A percentile compares a stretch with the other conserved stretches of the same genome.
These are phyloP conservation scores for Echinometra lucunter DNA, from an alignment of 53 echinoderm and acorn worm species.

Conservation along the genomic window DNA sequence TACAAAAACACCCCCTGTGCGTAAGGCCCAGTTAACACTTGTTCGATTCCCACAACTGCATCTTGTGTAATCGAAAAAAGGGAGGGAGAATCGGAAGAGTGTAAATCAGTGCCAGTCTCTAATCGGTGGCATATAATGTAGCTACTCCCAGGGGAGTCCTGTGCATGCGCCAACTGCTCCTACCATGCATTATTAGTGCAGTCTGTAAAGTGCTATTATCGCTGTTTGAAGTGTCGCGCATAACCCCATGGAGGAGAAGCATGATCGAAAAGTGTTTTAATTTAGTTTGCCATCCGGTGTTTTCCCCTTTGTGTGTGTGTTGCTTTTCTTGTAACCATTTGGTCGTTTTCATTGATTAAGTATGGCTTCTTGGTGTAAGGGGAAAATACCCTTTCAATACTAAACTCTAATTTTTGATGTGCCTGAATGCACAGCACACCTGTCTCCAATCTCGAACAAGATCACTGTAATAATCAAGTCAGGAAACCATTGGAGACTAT, in stretches of 20 bases:
- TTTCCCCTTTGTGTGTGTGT: neutral
- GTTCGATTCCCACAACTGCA: slow-evolving; percentile 43
- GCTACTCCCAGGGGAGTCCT: slow-evolving; percentile 25
- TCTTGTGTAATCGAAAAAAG: too few species aligned
- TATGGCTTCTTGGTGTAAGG: slow-evolving; percentile 17
- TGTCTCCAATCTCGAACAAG: neutral
- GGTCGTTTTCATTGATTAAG: neutral
- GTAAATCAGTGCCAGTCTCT: slow-evolving; percentile 1
- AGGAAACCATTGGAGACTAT: neutral
- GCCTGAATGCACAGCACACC: slow-evolving; percentile 1
- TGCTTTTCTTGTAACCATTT: neutral
- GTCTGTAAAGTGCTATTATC: slow-evolving; percentile 11
- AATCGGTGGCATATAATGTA: neutral
- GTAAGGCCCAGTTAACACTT: slow-evolving; percentile 38
- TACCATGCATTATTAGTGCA: neutral
- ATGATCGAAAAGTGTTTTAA: slow-evolving; percentile 9
- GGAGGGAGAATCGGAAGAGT: neutral
- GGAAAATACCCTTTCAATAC: neutral
- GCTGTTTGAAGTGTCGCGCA: neutral
- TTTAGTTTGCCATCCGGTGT: slow-evolving; percentile 25
- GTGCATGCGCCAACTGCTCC: too few species aligned
- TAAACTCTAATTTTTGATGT: neutral
- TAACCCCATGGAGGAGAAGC: neutral
- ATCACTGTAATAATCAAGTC: neutral
- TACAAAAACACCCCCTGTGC: neutral